Base-by-base conservation (phyloP, 1,140 invertebrate genomes). In the Bombus pascuorum region DNA sequence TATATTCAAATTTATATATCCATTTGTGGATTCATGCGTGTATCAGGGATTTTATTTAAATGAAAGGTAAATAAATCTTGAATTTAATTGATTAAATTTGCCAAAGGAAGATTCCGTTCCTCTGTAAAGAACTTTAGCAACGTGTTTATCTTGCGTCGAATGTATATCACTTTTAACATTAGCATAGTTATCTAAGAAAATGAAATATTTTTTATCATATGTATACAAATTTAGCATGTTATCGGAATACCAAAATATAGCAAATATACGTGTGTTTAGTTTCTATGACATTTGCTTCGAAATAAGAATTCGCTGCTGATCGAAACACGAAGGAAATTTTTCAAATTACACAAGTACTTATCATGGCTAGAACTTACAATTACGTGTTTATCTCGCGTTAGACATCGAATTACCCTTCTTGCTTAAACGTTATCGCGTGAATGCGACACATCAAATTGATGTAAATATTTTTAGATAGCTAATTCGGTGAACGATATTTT, bases 371-470 rank as follows among this genome's bases (percentile, higher is more conserved):
- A 53, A 6, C 47, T 53, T 22, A 6, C 18, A 53, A 53, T 53
- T 53, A 53, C 47, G 47, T 6, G 18, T 18, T 47, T 53, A 53
- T 53, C 47, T 53, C 15, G 47, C 0, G 47, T 53, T 53, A 4
- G 1, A 53, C 47, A 18, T 53, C 47, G 47, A 18, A 53, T 53
- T 18, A 53, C 5, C 18, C 47, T 53, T 8, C 1, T 0, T 8
- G 47, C 47, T 53, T 6, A 8, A 53, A 53, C 0, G 47, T 18
- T 22, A 6, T 53, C 47, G 47, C 44, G 15, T 0, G 15, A 47
- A 47, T 18, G 44, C 47, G 5, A 53, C 47, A 0, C 47, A 0
- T 53, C 18, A 0, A 53, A 53, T 0, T 0, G 6, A 0, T 2
- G 0, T 22, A 8, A 22, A 22, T 53, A 22, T 6, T 6, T 53